phyloP scores from a whole-genome alignment of 2,888 invertebrate genomes.

The Andrena fulva region DNA sequence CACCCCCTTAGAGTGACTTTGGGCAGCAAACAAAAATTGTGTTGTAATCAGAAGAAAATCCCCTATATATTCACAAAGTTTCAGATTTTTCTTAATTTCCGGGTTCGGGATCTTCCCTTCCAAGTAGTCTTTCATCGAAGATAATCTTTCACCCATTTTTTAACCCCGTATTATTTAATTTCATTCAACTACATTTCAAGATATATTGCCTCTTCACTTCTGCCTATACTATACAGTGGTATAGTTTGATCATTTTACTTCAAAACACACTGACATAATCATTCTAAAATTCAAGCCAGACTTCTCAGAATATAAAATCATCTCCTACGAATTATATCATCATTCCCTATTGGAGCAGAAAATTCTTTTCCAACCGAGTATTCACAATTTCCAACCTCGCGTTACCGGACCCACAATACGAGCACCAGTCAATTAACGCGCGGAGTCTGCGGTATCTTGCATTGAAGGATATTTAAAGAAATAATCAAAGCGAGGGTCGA shows the following conservation, averaged over 20 bases:
- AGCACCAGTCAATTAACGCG: slow-evolving; percentile 6
- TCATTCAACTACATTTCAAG: no score
- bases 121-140: no score
- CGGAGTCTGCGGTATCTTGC: slow-evolving; percentile 12
- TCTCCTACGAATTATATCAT: not conserved
- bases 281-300: no score
- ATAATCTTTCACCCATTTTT: no score
- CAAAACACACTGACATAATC: no score
- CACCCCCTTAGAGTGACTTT: no score
- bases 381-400: not conserved
- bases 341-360: not conserved
- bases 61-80: no score
- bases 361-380: not conserved
- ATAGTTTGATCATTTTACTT: not conserved
- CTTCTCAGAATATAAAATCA: not conserved
- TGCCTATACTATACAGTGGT: not conserved
- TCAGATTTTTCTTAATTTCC: no score
- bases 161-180: no score
- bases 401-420: not conserved
- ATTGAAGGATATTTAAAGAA: slow-evolving; percentile 9
- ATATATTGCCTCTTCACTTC: not conserved
- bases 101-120: no score
- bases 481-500: slow-evolving; percentile 14
- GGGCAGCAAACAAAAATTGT: no score
- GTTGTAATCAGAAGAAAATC: no score